Conservation (phyloP, 2,113 vertebrate genomes). For the Pygoscelis antarcticus region DNA sequence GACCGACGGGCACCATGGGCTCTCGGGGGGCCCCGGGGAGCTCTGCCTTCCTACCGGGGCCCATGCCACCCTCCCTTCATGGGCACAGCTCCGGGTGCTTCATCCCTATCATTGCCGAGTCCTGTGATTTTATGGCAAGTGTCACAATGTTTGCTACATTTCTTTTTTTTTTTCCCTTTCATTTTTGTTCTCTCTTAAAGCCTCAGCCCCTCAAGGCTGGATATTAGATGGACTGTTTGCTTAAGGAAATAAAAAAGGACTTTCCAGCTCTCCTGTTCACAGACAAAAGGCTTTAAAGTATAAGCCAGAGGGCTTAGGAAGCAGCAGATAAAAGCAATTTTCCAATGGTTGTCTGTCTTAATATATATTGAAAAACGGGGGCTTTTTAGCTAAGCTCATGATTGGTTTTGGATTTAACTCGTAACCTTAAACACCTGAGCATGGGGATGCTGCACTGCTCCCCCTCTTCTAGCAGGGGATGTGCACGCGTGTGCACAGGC, state of each 20-base stretch:
- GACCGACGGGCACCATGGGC: accelerated
- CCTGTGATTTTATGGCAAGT: not conserved
- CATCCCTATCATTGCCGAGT: not conserved
- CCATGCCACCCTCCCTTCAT: not conserved
- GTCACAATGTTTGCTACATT: not conserved
- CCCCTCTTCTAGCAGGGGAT: not conserved
- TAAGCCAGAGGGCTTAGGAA: conserved; percentile 17
- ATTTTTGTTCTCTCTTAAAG: not conserved
- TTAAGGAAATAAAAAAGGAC: conserved; percentile 44
- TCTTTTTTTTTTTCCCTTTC: not conserved
- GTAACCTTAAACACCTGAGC: not conserved
- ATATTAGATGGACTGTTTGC: conserved; percentile 28
- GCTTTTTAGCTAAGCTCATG: not conserved
- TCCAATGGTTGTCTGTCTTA: conserved; percentile 16
- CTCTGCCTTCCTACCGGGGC: not conserved
- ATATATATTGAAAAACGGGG: not conserved
- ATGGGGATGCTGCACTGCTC: not conserved
- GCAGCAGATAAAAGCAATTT: conserved; percentile 36
- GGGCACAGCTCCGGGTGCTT: not conserved
- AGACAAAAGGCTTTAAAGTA: conserved; percentile 42
- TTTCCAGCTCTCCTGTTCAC: conserved; percentile 16
- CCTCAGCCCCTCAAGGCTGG: not conserved
- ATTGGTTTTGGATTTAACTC: conserved; percentile 16
- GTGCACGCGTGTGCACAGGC: accelerated
- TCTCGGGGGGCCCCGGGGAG: accelerated